A percentile compares a stretch with the other conserved stretches of the same genome.
Evolutionary conservation across 2,113 vertebrate genomes (phyloP).

Genomic region (Misgurnus anguillicaudatus): DNA sequence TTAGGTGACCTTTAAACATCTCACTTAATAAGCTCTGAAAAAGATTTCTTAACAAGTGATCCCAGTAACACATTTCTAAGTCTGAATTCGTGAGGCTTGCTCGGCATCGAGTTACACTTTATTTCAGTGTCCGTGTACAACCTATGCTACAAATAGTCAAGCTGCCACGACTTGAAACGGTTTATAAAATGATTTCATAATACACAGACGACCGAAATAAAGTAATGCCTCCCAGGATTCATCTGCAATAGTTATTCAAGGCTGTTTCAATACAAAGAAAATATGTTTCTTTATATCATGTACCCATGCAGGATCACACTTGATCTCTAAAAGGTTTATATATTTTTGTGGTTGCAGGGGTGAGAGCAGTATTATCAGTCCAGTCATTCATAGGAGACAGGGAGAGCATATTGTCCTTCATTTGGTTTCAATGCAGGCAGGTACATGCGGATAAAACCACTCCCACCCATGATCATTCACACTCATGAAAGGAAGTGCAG

Average conservation of each 20-base stretch:
- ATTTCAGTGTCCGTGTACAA: slow-evolving; percentile 2
- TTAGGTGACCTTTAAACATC: background rate
- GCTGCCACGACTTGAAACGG: background rate
- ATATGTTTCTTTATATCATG: slow-evolving; percentile 7
- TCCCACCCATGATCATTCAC: background rate
- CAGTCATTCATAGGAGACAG: slow-evolving; percentile 36
- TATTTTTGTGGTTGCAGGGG: background rate
- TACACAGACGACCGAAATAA: slow-evolving; percentile 34
- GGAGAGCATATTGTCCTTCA: slow-evolving; percentile 29
- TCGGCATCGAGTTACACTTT: background rate
- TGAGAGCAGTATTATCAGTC: background rate
- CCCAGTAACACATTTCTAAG: background rate
- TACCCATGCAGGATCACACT: slow-evolving; percentile 40
- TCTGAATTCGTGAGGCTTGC: slow-evolving; percentile 15
- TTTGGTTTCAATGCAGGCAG: slow-evolving; percentile 35
- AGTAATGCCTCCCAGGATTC: slow-evolving; percentile 8
- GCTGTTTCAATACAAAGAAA: background rate
- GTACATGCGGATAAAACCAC: slow-evolving; percentile 44
- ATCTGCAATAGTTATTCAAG: background rate
- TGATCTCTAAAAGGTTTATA: slow-evolving; percentile 25
- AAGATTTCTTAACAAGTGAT: slow-evolving; percentile 2
- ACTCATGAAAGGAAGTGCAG: background rate
- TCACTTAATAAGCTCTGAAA: slow-evolving; percentile 1
- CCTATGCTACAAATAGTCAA: background rate
- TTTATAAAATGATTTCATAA: background rate